These are phyloP conservation scores for Salvelinus sp. DNA, from an alignment of 2,113 vertebrate species.

Conservation along the genomic window DNA sequence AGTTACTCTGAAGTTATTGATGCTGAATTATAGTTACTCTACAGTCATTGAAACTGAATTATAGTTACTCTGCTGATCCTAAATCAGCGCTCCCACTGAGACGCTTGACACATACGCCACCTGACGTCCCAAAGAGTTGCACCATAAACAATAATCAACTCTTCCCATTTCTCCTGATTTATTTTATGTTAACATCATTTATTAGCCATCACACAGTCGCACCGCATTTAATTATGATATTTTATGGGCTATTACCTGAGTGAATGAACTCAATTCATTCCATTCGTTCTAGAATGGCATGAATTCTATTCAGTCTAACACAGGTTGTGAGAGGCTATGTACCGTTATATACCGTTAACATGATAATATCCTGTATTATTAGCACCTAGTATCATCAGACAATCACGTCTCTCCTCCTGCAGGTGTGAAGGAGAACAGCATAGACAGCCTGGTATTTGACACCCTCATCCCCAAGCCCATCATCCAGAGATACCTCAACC, in stretches of 20 bases:
- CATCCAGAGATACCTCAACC: slow-evolving; percentile 95
- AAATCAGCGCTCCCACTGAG: too few relatives aligned
- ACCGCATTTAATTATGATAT: too few relatives aligned
- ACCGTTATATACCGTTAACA: not conserved
- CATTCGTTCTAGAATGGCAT: not conserved
- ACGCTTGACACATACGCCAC: too few relatives aligned
- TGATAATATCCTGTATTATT: not conserved
- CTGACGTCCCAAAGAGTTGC: too few relatives aligned
- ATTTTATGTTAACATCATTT: not conserved
- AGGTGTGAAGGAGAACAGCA: slow-evolving; percentile 86
- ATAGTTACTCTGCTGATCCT: not conserved
- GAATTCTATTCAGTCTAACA: not conserved
- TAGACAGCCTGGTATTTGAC: slow-evolving; percentile 96
- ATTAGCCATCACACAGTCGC: too few relatives aligned
- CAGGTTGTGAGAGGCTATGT: not conserved
- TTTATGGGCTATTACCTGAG: not conserved
- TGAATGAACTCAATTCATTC: not conserved
- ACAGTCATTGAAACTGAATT: too few relatives aligned
- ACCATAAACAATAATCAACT: not conserved
- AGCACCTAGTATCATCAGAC: not conserved
- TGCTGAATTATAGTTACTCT: too few relatives aligned
- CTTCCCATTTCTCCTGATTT: not conserved
- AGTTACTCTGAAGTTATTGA: too few relatives aligned
- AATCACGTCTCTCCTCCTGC: not conserved
- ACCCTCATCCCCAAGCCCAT: slow-evolving; percentile 95